Evolutionary conservation across 2,888 invertebrate species (phyloP), one percentile per base, ranked within the genome.

Genomic region (Myathropa florea): DNA sequence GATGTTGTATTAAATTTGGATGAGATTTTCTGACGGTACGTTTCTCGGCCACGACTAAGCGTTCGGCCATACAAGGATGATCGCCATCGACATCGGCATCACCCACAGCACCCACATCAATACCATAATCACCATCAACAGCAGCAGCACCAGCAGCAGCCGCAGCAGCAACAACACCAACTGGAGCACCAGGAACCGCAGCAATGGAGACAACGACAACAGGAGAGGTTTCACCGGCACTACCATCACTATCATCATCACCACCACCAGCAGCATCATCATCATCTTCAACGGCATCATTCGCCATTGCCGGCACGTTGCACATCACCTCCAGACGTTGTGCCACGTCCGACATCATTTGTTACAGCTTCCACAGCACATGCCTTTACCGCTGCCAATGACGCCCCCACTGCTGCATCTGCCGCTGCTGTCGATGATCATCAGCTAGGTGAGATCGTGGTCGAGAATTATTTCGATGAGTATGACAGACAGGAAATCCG

Each of bases 1-100:
- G 91, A 93, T 92, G 92, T 93, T 92, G 91, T 93, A 91, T 91
- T 93, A 90, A 92, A 92, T 92, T 90, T 92, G 89, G 91, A 92
- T 90, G 91, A 91, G 89, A 91, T 93, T 91, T 92, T 92, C 92
- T 93, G 92, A 92, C 92, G 92, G 88, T 91, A 92, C 90, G 90
- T 91, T 90, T 90, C 90, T 90, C 91, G 91, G 90, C 75, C 87
- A 76, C 87, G 87, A 76, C 81, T 36, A 73, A 83, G 76, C 88
- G 72, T 75, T 88, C 89, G 89, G 76, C 89, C 86, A 68, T 80
- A 82, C 57, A 88, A 79, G 24, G 64, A 89, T 71, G 60, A 89
- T 21, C 89, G 90, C 33, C 88, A 88, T 24, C 89, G 89, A 36
- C 90, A 89, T 30, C 89, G 88, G 88, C 89, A 89, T 72, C 88